These are phyloP conservation scores for Prochilodus magdalenae DNA, from an alignment of 2,113 vertebrate species.

Conservation along the genomic window DNA sequence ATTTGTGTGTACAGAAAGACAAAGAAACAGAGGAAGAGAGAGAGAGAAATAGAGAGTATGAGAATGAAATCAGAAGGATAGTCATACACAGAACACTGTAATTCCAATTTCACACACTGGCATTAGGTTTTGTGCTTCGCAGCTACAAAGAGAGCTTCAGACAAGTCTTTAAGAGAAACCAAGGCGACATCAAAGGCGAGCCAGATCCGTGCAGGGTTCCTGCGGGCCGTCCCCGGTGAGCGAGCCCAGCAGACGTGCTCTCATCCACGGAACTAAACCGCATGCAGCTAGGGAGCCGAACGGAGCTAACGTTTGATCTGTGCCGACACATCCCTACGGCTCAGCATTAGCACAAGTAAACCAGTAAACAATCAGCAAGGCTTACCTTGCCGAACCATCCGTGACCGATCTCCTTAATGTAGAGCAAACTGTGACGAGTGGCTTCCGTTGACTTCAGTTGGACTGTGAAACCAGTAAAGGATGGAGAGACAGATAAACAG, in stretches of 20 bases:
- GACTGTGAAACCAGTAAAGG: constrained; percentile 71
- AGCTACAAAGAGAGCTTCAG: constrained; percentile 17
- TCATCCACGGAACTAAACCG: constrained; percentile 2
- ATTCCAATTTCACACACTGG: constrained; percentile 20
- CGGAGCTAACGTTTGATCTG: constrained; percentile 14
- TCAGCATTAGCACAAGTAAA: not conserved
- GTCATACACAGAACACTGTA: constrained; percentile 16
- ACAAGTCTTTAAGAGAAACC: not conserved
- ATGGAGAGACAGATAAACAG: not conserved
- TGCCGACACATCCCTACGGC: not conserved
- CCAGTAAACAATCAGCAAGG: constrained; percentile 22
- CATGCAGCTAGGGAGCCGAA: not conserved
- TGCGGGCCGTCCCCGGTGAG: constrained; percentile 37
- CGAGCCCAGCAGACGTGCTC: constrained; percentile 44
- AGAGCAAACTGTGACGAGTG: constrained; percentile 89
- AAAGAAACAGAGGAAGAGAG: constrained; percentile 42
- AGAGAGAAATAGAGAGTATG: constrained; percentile 47
- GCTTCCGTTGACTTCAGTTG: constrained; percentile 86
- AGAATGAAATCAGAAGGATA: constrained; percentile 45
- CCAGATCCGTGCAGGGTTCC: not conserved
- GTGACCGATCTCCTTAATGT: constrained; percentile 92
- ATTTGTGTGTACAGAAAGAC: constrained; percentile 46
- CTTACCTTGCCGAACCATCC: constrained; percentile 97
- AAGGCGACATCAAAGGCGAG: constrained; percentile 23
- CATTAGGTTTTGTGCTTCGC: constrained; percentile 18